Evolutionary conservation across 2,888 invertebrate genomes (phyloP).

Genomic region (Cyrtodaria siliqua): DNA sequence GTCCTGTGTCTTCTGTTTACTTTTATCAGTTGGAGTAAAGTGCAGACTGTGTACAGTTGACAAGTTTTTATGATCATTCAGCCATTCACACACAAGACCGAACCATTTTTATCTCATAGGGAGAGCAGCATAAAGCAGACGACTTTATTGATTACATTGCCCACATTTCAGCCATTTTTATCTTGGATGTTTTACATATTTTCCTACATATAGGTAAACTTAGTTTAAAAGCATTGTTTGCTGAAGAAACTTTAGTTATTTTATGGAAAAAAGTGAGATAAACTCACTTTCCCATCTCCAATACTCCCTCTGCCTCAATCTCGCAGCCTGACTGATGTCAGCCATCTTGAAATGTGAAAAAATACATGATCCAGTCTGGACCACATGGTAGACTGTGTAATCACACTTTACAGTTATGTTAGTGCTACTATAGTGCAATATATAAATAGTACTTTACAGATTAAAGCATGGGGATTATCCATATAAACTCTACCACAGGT

Average conservation of each 20-base stretch:
- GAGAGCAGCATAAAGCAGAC: slow-evolving; percentile 37
- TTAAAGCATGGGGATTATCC: slow-evolving; percentile 4
- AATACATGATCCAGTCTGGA: slow-evolving; percentile 51
- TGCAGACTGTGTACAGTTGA: slow-evolving; percentile 33
- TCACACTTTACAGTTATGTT: background rate
- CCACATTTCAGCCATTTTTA: too few relatives aligned
- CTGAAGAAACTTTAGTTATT: slow-evolving; percentile 9
- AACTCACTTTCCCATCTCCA: too few relatives aligned
- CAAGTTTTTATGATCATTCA: slow-evolving; percentile 22
- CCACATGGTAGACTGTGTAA: slow-evolving; percentile 58
- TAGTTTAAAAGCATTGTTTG: too few relatives aligned
- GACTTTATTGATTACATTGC: slow-evolving; percentile 6
- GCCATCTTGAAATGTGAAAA: slow-evolving; percentile 58
- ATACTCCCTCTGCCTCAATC: too few relatives aligned
- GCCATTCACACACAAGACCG: slow-evolving; percentile 31
- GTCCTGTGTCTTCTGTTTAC: slow-evolving; percentile 35
- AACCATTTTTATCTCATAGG: slow-evolving; percentile 44
- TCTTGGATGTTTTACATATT: too few relatives aligned
- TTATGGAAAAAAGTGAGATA: too few relatives aligned
- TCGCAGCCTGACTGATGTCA: slow-evolving; percentile 18
- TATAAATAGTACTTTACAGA: slow-evolving; percentile 1
- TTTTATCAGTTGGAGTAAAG: slow-evolving; percentile 41
- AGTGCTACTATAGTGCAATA: slow-evolving; percentile 20
- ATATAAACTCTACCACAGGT: slow-evolving; percentile 24
- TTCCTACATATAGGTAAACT: too few relatives aligned